Base-by-base conservation (phyloP, 1,140 invertebrate genomes). In the Cotesia vestalis region DNA sequence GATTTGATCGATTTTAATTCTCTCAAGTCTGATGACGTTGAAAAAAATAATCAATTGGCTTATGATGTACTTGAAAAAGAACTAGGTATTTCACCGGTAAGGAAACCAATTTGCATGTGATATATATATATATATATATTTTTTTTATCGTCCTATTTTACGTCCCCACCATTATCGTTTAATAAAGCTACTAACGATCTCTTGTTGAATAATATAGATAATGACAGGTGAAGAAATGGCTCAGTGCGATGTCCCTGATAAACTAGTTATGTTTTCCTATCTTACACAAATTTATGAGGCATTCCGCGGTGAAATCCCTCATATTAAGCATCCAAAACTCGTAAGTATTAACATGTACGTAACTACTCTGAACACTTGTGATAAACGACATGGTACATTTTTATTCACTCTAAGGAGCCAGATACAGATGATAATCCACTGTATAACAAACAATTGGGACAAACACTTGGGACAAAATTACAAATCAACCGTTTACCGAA, bases 221-320 rank as follows among this genome's bases (percentile, higher is more conserved):
- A 93, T 96, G 92, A 92, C 90, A 34, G 94, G 91, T n/a, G 88
- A 90, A 75, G 94, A 96, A 83, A 94, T 96, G 88, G 89, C 91
- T 3, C 88, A 91, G 55, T 90, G 90, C 75, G 89, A 90, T 17
- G 87, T 90, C 52, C 91, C 93, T 8, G 94, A 96, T 81, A 92
- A 92, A 77, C 87, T 93, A 36, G 88, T 90, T 2, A 93, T 96
- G 90, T 89, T 95, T 52, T 91, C 92, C 57, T 97, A 97, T 81
- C 86, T 97, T 55, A 92, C 94, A n/a, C 93, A 95, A 88, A 90
- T 97, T 75, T 96, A 95, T 82, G 92, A 96, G 79, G 89, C 90
- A 62, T 95, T 95, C 82, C 89, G 92, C 71, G 92, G 93, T 72
- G 93, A 95, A 87, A 94, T 95, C 78, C 94, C 94, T 11, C 91